These are phyloP conservation scores for Tragelaphus oryx DNA, from an alignment of 2,797 vertebrate genomes.

Conservation along the genomic window DNA sequence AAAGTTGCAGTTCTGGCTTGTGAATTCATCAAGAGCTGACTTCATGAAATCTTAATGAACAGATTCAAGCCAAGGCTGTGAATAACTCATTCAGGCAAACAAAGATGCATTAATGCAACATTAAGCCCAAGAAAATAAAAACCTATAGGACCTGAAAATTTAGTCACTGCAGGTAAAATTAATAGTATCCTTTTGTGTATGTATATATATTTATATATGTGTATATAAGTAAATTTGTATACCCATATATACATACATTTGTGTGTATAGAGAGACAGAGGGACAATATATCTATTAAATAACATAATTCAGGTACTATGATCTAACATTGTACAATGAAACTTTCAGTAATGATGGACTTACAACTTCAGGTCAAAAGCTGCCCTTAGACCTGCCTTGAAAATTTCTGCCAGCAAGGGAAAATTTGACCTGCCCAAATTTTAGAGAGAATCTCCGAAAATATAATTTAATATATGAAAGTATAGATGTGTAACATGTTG, in stretches of 20 bases:
- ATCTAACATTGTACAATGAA: not conserved
- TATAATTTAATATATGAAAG: not conserved
- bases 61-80: constrained; percentile 50
- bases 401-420: not conserved
- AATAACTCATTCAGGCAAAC: constrained; percentile 56
- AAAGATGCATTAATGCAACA: constrained; percentile 61
- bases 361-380: constrained; percentile 23
- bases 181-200: not conserved
- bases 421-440: not conserved
- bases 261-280: not conserved
- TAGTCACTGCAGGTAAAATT: constrained; percentile 49
- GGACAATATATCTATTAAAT: not conserved
- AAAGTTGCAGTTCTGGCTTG: constrained; percentile 72
- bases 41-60: constrained; percentile 76
- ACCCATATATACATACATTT: not conserved
- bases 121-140: constrained; percentile 58
- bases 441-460: not conserved
- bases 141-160: constrained; percentile 49
- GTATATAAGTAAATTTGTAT: not conserved
- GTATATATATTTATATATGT: not conserved
- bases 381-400: constrained; percentile 9
- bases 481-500: not conserved
- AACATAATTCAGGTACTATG: not conserved
- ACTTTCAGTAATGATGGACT: constrained; percentile 2
- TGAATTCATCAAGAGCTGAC: constrained; percentile 73